Evolutionary conservation across 2,113 vertebrate species (phyloP).

Genomic region (Oophaga pumilio): DNA sequence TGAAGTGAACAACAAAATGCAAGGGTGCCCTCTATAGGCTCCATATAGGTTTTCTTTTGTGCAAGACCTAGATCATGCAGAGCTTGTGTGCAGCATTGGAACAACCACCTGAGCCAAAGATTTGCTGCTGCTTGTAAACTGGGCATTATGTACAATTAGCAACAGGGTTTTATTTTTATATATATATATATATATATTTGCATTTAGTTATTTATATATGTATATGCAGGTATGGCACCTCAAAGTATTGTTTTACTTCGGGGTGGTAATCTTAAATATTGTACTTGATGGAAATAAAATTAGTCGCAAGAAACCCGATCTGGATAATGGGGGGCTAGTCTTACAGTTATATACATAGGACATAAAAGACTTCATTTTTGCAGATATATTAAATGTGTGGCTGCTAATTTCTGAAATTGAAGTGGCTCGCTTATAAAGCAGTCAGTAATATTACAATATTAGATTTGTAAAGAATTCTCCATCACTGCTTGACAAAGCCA

Average conservation of each 20-base stretch:
- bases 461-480: not conserved
- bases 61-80: not conserved
- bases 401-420: no score
- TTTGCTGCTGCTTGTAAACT: not conserved
- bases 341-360: no score
- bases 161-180: not conserved
- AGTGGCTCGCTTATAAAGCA: not conserved
- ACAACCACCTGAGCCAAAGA: not conserved
- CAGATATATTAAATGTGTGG: no score
- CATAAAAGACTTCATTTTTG: no score
- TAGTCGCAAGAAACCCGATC: no score
- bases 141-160: not conserved
- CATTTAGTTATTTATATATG: not conserved
- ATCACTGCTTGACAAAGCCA: not conserved
- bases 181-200: not conserved
- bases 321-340: no score
- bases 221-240: no score
- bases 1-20: slow-evolving; percentile 18
- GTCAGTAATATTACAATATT: not conserved
- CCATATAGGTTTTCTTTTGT: not conserved
- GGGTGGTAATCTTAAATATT: no score
- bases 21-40: slow-evolving; percentile 42
- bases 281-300: no score
- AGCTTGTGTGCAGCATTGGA: not conserved
- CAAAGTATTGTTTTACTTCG: no score